Conservation (phyloP, 1,140 invertebrate species). For the Diachasmimorpha longicaudata region DNA sequence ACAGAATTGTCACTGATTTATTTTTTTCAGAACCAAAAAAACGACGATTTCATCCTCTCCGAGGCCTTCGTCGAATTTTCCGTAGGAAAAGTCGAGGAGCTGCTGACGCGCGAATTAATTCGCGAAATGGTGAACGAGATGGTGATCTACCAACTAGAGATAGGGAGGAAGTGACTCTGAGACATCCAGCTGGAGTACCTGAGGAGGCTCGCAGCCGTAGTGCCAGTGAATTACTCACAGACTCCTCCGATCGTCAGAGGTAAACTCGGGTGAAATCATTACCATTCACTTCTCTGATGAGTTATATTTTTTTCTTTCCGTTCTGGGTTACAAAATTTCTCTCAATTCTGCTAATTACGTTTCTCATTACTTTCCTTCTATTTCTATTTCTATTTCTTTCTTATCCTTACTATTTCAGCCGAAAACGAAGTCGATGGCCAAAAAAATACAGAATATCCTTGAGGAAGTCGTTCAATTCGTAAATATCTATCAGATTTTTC, state of each 20-base stretch:
- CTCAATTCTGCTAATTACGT: background rate
- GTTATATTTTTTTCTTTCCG: background rate
- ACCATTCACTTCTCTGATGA: background rate
- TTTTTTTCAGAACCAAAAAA: slow-evolving; percentile 68
- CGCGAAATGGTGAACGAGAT: slow-evolving; percentile 36
- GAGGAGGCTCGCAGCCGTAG: slow-evolving; percentile 70
- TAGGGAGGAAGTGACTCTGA: slow-evolving; percentile 54
- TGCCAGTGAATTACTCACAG: slow-evolving; percentile 71
- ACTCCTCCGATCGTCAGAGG: slow-evolving; percentile 53
- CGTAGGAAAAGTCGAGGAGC: slow-evolving; percentile 65
- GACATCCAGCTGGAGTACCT: slow-evolving; percentile 52
- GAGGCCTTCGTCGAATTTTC: slow-evolving; percentile 74
- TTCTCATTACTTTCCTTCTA: background rate
- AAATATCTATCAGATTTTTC: slow-evolving; percentile 26
- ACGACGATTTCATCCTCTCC: slow-evolving; percentile 69
- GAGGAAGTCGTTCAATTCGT: slow-evolving; percentile 35
- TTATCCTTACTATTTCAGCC: slow-evolving; percentile 29
- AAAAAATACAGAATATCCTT: slow-evolving; percentile 37
- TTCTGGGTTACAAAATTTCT: background rate
- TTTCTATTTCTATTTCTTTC: too few species aligned
- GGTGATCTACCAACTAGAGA: slow-evolving; percentile 49
- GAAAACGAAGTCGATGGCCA: slow-evolving; percentile 27
- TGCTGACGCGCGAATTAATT: slow-evolving; percentile 50
- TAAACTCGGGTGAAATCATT: slow-evolving; percentile 23
- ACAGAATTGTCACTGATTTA: background rate